phyloP scores from a whole-genome alignment of 1,140 invertebrate species.

The Brevipalpus yothersi region DNA sequence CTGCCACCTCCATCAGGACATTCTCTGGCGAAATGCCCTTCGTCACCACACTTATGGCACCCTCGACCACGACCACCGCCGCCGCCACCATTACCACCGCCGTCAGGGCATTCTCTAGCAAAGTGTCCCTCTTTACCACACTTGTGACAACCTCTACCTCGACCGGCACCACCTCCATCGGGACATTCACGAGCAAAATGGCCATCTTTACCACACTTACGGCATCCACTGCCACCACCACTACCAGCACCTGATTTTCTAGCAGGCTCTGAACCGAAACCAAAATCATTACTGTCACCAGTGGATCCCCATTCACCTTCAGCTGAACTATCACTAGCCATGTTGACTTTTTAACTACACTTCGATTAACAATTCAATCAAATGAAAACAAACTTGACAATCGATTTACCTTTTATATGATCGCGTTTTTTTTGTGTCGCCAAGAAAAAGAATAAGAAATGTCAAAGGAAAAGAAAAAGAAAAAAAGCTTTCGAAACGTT shows the following conservation, averaged over 20 bases:
- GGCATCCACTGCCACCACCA: constrained; percentile 2
- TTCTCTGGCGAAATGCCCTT: constrained; percentile 14
- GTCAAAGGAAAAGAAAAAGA: too few relatives aligned
- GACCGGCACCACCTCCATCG: constrained; percentile 3
- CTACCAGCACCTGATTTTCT: not conserved
- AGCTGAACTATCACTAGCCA: too few relatives aligned
- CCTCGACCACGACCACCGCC: not conserved
- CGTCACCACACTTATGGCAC: constrained; percentile 11
- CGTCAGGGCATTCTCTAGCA: constrained; percentile 12
- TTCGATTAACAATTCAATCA: too few relatives aligned
- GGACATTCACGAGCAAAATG: constrained; percentile 20
- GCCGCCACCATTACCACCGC: constrained; percentile 16
- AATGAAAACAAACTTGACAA: too few relatives aligned
- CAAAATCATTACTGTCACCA: not conserved
- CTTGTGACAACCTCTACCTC: constrained; percentile 10
- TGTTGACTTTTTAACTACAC: too few relatives aligned
- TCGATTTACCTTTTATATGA: too few relatives aligned
- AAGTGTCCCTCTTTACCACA: constrained; percentile 13
- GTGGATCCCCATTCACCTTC: too few relatives aligned
- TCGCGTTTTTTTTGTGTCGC: too few relatives aligned
- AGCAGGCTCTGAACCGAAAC: not conserved
- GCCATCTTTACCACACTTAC: constrained; percentile 18
- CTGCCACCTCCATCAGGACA: constrained; percentile 9
- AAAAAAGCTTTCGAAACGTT: too few relatives aligned
- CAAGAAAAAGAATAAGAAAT: too few relatives aligned